These are phyloP conservation scores for Plagiodera versicolora DNA, from an alignment of 2,888 invertebrate genomes.

Conservation along the genomic window DNA sequence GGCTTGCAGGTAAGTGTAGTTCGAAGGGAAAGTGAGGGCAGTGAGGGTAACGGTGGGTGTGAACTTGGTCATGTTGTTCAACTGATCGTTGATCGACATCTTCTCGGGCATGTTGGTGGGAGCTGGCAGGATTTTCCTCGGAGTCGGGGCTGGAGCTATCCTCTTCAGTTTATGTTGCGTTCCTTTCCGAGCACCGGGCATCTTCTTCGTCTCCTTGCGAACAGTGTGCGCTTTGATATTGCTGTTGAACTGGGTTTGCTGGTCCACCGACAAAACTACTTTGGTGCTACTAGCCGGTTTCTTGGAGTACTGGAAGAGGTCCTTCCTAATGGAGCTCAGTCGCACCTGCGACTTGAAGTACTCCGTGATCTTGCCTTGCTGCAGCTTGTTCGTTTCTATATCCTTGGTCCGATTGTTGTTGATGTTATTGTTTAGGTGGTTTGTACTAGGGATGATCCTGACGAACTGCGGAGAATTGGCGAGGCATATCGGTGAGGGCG, in stretches of 20 bases:
- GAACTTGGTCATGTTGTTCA: constrained; percentile 45
- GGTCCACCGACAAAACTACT: constrained; percentile 42
- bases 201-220: constrained; percentile 45
- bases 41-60: constrained; percentile 50
- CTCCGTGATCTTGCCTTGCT: constrained; percentile 81
- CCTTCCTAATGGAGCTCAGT: constrained; percentile 54
- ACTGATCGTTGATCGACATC: constrained; percentile 38
- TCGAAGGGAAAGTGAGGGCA: constrained; percentile 50
- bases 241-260: constrained; percentile 42
- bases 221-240: constrained; percentile 31
- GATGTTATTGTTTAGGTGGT: constrained; percentile 30
- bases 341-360: constrained; percentile 85
- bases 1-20: constrained; percentile 53
- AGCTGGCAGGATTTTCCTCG: constrained; percentile 54
- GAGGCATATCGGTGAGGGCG: constrained; percentile 48
- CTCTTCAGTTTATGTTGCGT: constrained; percentile 44
- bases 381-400: constrained; percentile 44
- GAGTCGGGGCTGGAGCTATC: constrained; percentile 45
- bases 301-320: constrained; percentile 36
- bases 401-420: constrained; percentile 26
- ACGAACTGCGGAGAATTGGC: constrained; percentile 27
- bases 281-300: constrained; percentile 31
- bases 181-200: constrained; percentile 47
- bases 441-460: constrained; percentile 21
- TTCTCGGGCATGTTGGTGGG: constrained; percentile 51